Evolutionary conservation across 1,140 invertebrate genomes (phyloP).

Genomic region (Heterodera schachtii): DNA sequence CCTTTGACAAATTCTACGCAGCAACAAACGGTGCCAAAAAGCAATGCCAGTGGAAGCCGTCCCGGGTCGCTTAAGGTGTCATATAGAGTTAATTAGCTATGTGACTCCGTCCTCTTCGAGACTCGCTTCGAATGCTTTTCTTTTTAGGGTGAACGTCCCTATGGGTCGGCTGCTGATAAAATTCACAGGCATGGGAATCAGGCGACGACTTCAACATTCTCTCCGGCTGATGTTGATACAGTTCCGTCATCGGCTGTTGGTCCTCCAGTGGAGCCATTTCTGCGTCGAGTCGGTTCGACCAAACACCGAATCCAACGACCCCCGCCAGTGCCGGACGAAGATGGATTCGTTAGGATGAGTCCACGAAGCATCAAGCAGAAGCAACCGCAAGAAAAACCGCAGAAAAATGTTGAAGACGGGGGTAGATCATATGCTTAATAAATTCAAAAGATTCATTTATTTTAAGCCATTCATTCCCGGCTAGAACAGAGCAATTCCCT

Average conservation of each 20-base stretch:
- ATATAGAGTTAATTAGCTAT: too few species aligned
- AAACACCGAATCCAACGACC: conserved; percentile 27
- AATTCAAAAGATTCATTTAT: neutral
- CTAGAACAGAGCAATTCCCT: neutral
- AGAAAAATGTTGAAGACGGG: conserved; percentile 3
- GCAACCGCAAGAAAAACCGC: conserved; percentile 17
- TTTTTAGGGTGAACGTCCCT: neutral
- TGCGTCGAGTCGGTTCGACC: conserved; percentile 30
- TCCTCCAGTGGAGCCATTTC: conserved; percentile 38
- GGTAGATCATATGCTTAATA: neutral
- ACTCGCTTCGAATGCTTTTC: neutral
- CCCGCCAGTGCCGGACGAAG: conserved; percentile 45
- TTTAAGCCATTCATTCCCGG: neutral
- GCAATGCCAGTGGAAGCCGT: neutral
- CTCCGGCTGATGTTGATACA: neutral
- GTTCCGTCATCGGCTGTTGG: conserved; percentile 7
- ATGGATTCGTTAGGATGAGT: conserved; percentile 47
- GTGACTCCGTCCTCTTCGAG: neutral
- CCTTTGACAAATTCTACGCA: conserved; percentile 2
- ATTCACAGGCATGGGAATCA: neutral
- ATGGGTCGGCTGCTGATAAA: neutral
- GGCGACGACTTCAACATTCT: neutral
- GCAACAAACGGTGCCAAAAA: conserved; percentile 3
- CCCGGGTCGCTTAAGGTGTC: neutral
- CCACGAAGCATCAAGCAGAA: conserved; percentile 19